These are phyloP conservation scores for Cervus canadensis DNA, from an alignment of 2,113 vertebrate species.

Conservation along the genomic window DNA sequence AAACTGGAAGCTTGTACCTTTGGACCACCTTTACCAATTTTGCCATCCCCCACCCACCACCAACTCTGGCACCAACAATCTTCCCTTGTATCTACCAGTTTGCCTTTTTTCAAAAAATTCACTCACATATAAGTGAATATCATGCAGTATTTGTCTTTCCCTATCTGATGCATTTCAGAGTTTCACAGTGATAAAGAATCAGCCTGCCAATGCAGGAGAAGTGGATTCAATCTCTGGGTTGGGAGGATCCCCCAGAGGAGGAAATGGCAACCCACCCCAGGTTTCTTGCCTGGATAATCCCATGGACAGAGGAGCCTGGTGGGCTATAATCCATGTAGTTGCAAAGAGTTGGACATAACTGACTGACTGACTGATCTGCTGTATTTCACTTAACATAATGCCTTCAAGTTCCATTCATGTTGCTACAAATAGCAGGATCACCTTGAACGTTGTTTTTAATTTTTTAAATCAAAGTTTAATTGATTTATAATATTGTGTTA, in stretches of 20 bases:
- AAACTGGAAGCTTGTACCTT: background rate
- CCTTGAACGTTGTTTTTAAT: background rate
- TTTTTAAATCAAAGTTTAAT: background rate
- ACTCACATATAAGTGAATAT: background rate
- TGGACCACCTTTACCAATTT: background rate
- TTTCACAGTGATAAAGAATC: background rate
- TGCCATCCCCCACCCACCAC: background rate
- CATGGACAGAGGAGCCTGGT: background rate
- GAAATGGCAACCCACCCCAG: background rate
- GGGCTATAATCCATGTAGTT: background rate
- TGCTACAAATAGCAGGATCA: background rate
- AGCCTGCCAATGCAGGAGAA: background rate
- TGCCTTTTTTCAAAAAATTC: background rate
- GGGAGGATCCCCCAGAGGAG: background rate
- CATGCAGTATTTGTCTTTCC: background rate
- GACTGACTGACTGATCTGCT: background rate
- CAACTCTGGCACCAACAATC: background rate
- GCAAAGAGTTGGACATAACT: background rate
- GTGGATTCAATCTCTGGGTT: background rate
- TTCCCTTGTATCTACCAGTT: background rate
- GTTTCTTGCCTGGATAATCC: background rate
- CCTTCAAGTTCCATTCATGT: background rate
- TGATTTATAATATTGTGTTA: background rate
- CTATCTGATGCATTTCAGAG: background rate
- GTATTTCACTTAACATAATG: background rate